Percentiles rank a stretch among this genome's conserved stretches.
Conservation (phyloP, 2,113 vertebrate genomes). For the Polypterus senegalus region DNA sequence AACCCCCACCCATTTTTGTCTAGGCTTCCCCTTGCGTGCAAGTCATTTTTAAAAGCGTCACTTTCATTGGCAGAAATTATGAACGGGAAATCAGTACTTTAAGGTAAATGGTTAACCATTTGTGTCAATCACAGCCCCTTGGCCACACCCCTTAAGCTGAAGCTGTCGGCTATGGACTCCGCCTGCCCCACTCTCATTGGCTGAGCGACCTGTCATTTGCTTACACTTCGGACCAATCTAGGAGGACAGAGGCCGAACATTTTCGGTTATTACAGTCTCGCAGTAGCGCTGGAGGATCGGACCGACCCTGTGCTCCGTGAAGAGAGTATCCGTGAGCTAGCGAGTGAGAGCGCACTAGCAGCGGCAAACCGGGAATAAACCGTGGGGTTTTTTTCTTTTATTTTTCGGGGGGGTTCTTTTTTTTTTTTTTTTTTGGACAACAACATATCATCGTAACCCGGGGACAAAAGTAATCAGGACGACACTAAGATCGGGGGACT, state of each 20-base stretch:
- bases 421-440: conserved; percentile 25
- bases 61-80: too few relatives aligned
- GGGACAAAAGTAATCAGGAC: too few relatives aligned
- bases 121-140: background rate
- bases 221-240: conserved; percentile 33
- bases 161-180: conserved; percentile 8
- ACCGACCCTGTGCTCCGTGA: conserved; percentile 41
- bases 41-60: too few relatives aligned
- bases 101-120: too few relatives aligned
- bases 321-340: conserved; percentile 33
- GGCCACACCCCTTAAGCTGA: background rate
- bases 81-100: too few relatives aligned
- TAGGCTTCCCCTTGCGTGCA: too few relatives aligned
- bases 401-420: conserved; percentile 17
- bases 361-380: conserved; percentile 38
- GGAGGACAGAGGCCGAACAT: conserved; percentile 23
- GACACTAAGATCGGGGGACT: conserved; percentile 24
- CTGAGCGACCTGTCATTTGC: conserved; percentile 7
- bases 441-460: too few relatives aligned
- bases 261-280: conserved; percentile 33
- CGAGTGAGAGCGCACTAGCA: conserved; percentile 7
- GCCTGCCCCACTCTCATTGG: conserved; percentile 27
- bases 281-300: conserved; percentile 45
- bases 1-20: too few relatives aligned
- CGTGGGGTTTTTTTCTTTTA: conserved; percentile 37